Conservation (phyloP, 2,797 vertebrate species). For the Uromys caudimaculatus region DNA sequence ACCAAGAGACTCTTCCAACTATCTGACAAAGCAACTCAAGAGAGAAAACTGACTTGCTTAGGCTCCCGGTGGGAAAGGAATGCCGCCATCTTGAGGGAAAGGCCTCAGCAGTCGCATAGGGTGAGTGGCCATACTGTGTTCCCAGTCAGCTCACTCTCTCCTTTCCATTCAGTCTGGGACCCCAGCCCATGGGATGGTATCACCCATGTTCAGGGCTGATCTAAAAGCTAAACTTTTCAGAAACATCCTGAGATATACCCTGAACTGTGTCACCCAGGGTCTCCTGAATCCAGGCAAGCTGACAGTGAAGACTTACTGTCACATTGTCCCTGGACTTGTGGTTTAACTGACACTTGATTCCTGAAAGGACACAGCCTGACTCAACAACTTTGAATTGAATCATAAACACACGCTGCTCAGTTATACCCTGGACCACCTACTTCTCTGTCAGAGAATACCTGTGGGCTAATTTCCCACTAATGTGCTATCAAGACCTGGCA, state of each 20-base stretch:
- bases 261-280: neutral
- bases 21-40: neutral
- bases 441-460: neutral
- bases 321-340: neutral
- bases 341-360: neutral
- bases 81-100: too few species aligned
- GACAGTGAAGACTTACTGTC: neutral
- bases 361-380: neutral
- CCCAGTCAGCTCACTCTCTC: neutral
- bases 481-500: conserved; percentile 41
- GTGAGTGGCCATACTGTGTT: too few species aligned
- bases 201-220: neutral
- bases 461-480: conserved; percentile 61
- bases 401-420: neutral
- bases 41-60: neutral
- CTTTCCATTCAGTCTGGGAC: neutral
- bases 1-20: neutral
- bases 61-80: neutral
- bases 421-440: neutral
- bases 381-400: neutral
- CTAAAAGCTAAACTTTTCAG: neutral
- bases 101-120: neutral
- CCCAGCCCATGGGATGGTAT: neutral
- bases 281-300: neutral
- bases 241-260: neutral